Base-by-base conservation (phyloP, 2,888 invertebrate genomes). In the Lasiommata megera region DNA sequence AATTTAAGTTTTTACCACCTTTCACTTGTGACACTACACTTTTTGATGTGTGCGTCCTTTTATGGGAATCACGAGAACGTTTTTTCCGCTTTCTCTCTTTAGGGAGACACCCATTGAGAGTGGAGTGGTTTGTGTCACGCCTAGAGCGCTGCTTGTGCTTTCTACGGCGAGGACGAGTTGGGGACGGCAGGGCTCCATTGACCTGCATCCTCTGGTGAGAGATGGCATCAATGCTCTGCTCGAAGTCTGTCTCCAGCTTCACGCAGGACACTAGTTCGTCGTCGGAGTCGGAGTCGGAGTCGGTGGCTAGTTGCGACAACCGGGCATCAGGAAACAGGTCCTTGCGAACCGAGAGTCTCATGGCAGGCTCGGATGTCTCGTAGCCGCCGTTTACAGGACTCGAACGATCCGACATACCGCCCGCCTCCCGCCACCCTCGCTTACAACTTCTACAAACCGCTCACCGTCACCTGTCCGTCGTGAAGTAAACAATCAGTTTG, bases 401-500 rank as follows among this genome's bases (percentile, higher is more conserved):
- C 76, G 89, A 82, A 76, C 85, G 79, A 78, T 79, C 86, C 84
- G 90, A 88, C 90, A 90, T 90, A 74, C 87, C 88, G 81, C 82
- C 85, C 89, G 82, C 85, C 84, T 79, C 85, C 85, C 87, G 80
- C 84, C 85, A 79, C 88, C 86, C 84, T 81, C 80, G 65, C 80
- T 77, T 80, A 80, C 85, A 84, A 86, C 88, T 88, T 86, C 85
- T 86, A 86, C 81, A 80, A 83, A 79, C 85, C 87, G 81, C 69
- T 69, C 71, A 71, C 74, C 68, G 73, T 88, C 89, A 88, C 88
- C 89, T 89, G 88, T 85, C 88, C 72, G 68, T 69, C 81, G 86
- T 79, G 89, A 90, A 80, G 90, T 91, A 91, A 91, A 91, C 90
- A 91, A 90, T 90, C 89, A 77, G 81, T 89, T 91, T 90, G 90